A percentile compares a stretch with the other conserved stretches of the same genome.
These are phyloP conservation scores for Petrolisthes cinctipes DNA, from an alignment of 2,888 invertebrate genomes.

Conservation along the genomic window DNA sequence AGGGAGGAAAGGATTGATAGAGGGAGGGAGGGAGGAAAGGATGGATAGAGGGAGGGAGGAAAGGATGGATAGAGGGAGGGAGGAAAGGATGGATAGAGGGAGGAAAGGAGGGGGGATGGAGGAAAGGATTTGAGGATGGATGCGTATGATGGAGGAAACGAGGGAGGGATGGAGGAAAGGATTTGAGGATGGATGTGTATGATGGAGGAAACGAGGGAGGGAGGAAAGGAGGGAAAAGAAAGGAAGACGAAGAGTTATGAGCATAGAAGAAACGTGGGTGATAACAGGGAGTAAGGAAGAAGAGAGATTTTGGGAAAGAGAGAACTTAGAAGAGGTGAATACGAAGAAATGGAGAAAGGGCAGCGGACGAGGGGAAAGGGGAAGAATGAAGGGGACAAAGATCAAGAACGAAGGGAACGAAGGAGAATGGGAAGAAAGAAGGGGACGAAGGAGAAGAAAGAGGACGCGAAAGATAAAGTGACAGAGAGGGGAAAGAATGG, in stretches of 20 bases:
- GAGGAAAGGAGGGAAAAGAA: neutral
- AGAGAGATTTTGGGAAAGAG: neutral
- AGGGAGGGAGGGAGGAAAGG: neutral
- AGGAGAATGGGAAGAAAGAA: no score
- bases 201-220: neutral
- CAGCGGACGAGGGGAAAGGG: no score
- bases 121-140: neutral
- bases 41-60: neutral
- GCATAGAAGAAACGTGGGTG: neutral
- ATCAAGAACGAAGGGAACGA: no score
- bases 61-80: neutral
- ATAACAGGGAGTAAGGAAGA: neutral
- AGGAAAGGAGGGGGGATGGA: neutral
- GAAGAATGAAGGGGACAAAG: no score
- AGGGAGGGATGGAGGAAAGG: slow-evolving; percentile 5
- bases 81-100: neutral
- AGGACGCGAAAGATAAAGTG: no score
- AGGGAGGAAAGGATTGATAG: neutral
- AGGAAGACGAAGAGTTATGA: neutral
- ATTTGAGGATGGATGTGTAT: neutral
- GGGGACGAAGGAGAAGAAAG: no score
- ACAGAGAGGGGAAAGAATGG: neutral
- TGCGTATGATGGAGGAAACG: neutral
- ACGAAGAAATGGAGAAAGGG: no score
- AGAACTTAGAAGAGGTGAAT: neutral